Evolutionary conservation across 2,113 vertebrate genomes (phyloP).

Genomic region (Cathartes aura): DNA sequence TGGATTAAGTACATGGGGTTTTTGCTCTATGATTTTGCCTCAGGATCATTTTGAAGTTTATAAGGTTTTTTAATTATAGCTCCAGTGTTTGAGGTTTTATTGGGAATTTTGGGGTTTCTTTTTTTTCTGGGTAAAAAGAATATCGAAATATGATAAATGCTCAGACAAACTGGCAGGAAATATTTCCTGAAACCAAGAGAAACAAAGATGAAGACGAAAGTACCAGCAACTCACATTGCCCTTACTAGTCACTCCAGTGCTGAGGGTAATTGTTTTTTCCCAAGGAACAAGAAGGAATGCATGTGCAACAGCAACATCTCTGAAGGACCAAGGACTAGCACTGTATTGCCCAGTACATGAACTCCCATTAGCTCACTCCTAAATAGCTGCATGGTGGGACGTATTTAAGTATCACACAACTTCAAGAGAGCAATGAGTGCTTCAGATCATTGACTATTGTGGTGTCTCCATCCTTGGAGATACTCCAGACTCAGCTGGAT

Average conservation of each 20-base stretch:
- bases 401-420: not conserved
- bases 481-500: constrained; percentile 1
- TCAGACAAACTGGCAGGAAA: not conserved
- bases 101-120: not conserved
- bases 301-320: not conserved
- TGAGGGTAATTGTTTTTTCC: not conserved
- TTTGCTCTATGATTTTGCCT: constrained; percentile 16
- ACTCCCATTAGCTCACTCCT: not conserved
- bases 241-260: not conserved
- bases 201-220: constrained; percentile 27
- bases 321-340: not conserved
- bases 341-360: not conserved
- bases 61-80: constrained; percentile 42
- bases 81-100: constrained; percentile 23
- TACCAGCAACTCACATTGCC: not conserved
- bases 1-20: not conserved
- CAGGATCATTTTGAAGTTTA: constrained; percentile 47
- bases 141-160: constrained; percentile 1
- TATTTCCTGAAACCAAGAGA: constrained; percentile 9
- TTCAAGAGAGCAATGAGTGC: not conserved
- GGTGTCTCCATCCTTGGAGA: not conserved
- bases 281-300: not conserved
- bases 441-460: not conserved
- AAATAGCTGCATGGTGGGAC: not conserved
- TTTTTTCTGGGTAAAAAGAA: not conserved